Percentiles rank a stretch among this genome's conserved stretches.
These are phyloP conservation scores for Apodemia zela DNA, from an alignment of 2,888 invertebrate genomes.

Conservation along the genomic window DNA sequence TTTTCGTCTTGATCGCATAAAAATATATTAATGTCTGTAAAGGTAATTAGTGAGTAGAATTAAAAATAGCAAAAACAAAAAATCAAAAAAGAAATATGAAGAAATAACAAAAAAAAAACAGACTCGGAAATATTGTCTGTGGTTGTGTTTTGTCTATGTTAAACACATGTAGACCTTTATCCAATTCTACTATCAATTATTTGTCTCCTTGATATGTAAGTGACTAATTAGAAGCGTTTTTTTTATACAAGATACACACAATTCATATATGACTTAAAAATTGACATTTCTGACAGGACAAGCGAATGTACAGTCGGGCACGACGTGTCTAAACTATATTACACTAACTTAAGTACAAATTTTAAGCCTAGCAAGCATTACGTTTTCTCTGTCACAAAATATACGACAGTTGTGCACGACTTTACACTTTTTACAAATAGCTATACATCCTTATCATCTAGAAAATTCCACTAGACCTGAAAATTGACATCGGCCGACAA, in stretches of 20 bases:
- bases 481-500: constrained; percentile 45
- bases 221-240: constrained; percentile 47
- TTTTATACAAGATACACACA: constrained; percentile 37
- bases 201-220: constrained; percentile 73
- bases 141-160: constrained; percentile 23
- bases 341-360: constrained; percentile 38
- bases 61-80: constrained; percentile 24
- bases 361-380: constrained; percentile 54
- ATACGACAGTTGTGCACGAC: constrained; percentile 54
- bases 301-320: constrained; percentile 52
- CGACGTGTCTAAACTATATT: constrained; percentile 39
- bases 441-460: constrained; percentile 40
- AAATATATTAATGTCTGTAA: constrained; percentile 26
- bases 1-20: constrained; percentile 29
- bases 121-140: constrained; percentile 39
- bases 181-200: constrained; percentile 46
- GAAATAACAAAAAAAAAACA: constrained; percentile 19
- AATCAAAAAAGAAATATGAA: constrained; percentile 23
- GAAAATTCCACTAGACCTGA: constrained; percentile 37
- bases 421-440: constrained; percentile 46
- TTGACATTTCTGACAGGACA: constrained; percentile 45
- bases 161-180: constrained; percentile 25
- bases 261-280: constrained; percentile 36
- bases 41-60: constrained; percentile 21
- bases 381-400: constrained; percentile 49